These are phyloP conservation scores for Blomia tropicalis DNA, from an alignment of 2,888 invertebrate species.

Conservation along the genomic window DNA sequence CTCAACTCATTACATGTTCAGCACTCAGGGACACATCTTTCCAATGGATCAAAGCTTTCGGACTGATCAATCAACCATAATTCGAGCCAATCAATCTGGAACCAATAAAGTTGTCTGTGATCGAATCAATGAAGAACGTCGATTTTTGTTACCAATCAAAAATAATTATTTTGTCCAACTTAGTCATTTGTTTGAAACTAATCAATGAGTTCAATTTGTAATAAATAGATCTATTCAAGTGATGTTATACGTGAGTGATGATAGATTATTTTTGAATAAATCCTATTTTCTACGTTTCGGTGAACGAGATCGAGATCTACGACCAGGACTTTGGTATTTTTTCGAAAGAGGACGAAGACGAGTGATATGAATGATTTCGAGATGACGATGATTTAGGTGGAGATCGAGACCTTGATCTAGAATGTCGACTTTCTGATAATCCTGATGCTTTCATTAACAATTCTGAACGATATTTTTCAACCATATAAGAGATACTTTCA, in stretches of 20 bases:
- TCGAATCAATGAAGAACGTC: conserved; percentile 30
- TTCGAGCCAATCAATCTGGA: not conserved
- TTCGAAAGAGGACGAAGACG: not conserved
- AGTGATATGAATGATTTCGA: not conserved
- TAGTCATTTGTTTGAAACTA: conserved; percentile 31
- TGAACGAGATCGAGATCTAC: conserved; percentile 5
- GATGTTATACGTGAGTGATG: not conserved
- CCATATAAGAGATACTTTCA: conserved; percentile 54
- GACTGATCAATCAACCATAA: not conserved
- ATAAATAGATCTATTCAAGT: not conserved
- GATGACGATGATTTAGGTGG: not conserved
- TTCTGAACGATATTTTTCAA: conserved; percentile 75
- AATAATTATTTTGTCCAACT: conserved; percentile 31
- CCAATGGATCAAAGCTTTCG: conserved; percentile 36
- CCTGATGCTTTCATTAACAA: conserved; percentile 57
- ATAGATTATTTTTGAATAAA: not conserved
- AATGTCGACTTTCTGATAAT: not conserved
- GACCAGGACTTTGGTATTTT: not conserved
- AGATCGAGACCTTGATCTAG: conserved; percentile 16
- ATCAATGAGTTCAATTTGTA: conserved; percentile 12
- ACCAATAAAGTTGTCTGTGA: conserved; percentile 28
- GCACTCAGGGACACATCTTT: conserved; percentile 47
- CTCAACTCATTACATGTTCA: conserved; percentile 42
- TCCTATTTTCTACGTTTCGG: conserved; percentile 1
- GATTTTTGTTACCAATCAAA: conserved; percentile 31